Evolutionary conservation across 2,797 vertebrate genomes (phyloP).

Genomic region (Graptemys geographica): DNA sequence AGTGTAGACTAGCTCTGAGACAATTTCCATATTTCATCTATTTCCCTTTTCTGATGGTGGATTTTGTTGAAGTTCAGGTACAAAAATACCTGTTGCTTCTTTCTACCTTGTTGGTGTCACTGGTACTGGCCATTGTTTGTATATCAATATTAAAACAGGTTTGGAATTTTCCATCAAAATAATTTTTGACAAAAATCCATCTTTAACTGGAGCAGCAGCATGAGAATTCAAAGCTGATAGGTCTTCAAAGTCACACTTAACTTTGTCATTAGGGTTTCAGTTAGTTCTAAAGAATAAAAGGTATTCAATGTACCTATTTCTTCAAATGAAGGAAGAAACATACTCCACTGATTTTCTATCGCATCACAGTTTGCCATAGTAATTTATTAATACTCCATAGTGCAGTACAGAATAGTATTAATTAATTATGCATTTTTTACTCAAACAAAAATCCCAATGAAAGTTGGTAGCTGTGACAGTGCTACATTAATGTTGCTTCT

Average conservation of each 20-base stretch:
- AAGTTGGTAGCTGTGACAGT: not conserved
- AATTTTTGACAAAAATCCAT: not conserved
- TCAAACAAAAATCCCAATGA: rapidly evolving
- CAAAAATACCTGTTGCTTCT: not conserved
- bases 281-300: not conserved
- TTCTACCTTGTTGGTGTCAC: not conserved
- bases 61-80: not conserved
- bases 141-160: too few relatives aligned
- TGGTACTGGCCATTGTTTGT: not conserved
- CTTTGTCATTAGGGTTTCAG: not conserved
- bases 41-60: not conserved
- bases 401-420: not conserved
- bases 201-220: not conserved
- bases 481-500: not conserved
- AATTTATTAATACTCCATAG: rapidly evolving
- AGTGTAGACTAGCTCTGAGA: too few relatives aligned
- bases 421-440: not conserved
- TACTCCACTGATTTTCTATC: not conserved
- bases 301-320: too few relatives aligned
- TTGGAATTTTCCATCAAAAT: not conserved
- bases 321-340: not conserved
- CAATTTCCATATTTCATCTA: too few relatives aligned
- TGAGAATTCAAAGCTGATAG: not conserved
- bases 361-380: not conserved
- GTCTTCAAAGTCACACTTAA: not conserved